A percentile compares a stretch with the other conserved stretches of the same genome.
phyloP scores from a whole-genome alignment of 2,797 vertebrate species.

The Coranthus polyacanthus region DNA sequence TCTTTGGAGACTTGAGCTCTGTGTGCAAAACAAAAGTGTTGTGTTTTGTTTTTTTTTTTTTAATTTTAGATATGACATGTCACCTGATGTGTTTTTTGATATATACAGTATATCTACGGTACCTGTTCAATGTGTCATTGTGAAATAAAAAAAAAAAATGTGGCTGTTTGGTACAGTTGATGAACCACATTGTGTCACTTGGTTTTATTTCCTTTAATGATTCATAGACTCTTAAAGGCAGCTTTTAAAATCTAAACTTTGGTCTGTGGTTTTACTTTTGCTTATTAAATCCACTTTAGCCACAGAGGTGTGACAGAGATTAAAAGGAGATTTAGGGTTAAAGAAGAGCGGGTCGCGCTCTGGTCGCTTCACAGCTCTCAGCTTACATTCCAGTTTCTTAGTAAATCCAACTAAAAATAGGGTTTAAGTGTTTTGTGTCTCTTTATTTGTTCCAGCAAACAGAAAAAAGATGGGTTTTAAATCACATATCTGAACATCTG shows the following conservation, averaged over 20 bases:
- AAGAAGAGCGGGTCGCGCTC: neutral
- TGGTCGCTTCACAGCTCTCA: neutral
- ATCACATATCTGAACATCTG: no score
- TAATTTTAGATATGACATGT: conserved; percentile 79
- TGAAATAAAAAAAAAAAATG: conserved; percentile 83
- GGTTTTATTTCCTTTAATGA: neutral
- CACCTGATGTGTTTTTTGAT: conserved; percentile 80
- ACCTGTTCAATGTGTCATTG: conserved; percentile 80
- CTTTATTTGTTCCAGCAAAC: neutral
- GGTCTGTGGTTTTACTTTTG: neutral
- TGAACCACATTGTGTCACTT: conserved; percentile 29
- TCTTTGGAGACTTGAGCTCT: conserved; percentile 74
- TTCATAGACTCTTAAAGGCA: no score
- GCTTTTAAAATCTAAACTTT: neutral
- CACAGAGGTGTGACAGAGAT: conserved; percentile 12
- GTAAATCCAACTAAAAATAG: neutral
- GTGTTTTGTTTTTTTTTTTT: conserved; percentile 65
- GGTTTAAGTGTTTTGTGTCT: neutral
- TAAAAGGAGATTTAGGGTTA: conserved; percentile 2
- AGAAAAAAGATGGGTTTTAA: neutral
- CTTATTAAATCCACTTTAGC: conserved; percentile 24
- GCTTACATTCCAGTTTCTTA: neutral
- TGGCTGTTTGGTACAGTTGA: conserved; percentile 79
- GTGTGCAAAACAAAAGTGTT: conserved; percentile 67
- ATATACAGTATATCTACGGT: conserved; percentile 65